phyloP scores from a whole-genome alignment of 1,140 invertebrate species.

The Dendrolimus kikuchii region DNA sequence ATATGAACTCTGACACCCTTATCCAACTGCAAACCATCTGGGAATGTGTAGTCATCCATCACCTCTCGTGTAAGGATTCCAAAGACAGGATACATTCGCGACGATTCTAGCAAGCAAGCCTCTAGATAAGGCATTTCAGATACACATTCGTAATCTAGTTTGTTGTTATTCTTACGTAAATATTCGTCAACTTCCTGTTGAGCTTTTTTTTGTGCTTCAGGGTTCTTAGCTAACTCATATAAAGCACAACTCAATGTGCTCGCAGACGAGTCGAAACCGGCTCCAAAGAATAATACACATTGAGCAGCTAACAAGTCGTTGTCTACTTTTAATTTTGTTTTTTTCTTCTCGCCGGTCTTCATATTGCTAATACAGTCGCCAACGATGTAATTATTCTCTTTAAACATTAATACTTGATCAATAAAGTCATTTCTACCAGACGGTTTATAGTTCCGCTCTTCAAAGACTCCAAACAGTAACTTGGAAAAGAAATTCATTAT shows the following conservation, averaged over 20 bases:
- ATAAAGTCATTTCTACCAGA: slow-evolving; percentile 22
- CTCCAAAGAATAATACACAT: slow-evolving; percentile 77
- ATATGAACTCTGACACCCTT: slow-evolving; percentile 33
- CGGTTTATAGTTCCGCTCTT: slow-evolving; percentile 11
- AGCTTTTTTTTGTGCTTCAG: slow-evolving; percentile 60
- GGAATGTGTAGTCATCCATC: slow-evolving; percentile 39
- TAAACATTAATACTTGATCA: slow-evolving; percentile 22
- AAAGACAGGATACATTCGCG: slow-evolving; percentile 37
- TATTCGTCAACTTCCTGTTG: slow-evolving; percentile 69
- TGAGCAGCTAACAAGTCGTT: slow-evolving; percentile 75
- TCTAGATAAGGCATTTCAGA: slow-evolving; percentile 43
- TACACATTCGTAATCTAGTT: slow-evolving; percentile 45
- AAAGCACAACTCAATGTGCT: slow-evolving; percentile 60
- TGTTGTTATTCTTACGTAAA: slow-evolving; percentile 36
- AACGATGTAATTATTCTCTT: slow-evolving; percentile 12
- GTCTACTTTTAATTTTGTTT: slow-evolving; percentile 10
- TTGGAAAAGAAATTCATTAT: slow-evolving; percentile 13
- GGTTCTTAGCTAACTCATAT: slow-evolving; percentile 68
- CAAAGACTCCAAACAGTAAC: slow-evolving; percentile 14
- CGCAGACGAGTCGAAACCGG: slow-evolving; percentile 71
- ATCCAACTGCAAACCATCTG: slow-evolving; percentile 29
- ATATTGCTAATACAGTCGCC: slow-evolving; percentile 17
- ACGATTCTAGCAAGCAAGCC: slow-evolving; percentile 23
- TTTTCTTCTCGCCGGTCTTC: slow-evolving; percentile 9
- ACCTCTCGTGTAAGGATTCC: slow-evolving; percentile 21